Evolutionary conservation across 1,140 invertebrate genomes (phyloP).

Genomic region (Pseudomyrmex concolor): DNA sequence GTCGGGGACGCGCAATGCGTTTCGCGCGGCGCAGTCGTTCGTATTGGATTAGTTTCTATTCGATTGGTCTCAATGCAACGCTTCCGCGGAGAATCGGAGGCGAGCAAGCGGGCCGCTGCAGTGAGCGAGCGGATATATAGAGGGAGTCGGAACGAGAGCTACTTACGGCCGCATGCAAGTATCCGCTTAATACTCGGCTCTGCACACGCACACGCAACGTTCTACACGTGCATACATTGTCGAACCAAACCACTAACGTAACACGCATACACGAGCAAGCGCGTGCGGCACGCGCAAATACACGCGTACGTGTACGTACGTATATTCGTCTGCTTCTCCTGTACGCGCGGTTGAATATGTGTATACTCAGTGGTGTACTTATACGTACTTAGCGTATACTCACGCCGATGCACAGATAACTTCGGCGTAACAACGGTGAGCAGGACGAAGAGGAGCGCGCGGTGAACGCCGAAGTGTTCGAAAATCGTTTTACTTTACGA

Average conservation of each 20-base stretch:
- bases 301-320: not conserved
- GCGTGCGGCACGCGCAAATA: not conserved
- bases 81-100: constrained; percentile 68
- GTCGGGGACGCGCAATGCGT: constrained; percentile 15
- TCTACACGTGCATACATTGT: constrained; percentile 41
- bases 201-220: constrained; percentile 4
- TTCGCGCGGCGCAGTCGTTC: constrained; percentile 33
- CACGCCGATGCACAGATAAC: constrained; percentile 76
- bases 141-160: constrained; percentile 62
- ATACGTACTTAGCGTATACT: constrained; percentile 72
- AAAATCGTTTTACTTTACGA: constrained; percentile 76
- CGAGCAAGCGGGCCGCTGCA: constrained; percentile 42
- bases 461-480: constrained; percentile 74
- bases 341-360: not conserved
- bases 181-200: constrained; percentile 73
- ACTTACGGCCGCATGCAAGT: constrained; percentile 72
- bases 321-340: not conserved
- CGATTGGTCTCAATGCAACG: constrained; percentile 74
- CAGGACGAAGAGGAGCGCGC: constrained; percentile 47
- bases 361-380: constrained; percentile 63
- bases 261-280: not conserved
- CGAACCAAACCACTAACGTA: constrained; percentile 27
- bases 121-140: constrained; percentile 54
- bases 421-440: constrained; percentile 33
- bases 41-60: constrained; percentile 72